phyloP scores from a whole-genome alignment of 2,113 vertebrate species.

The Labeo rohita region DNA sequence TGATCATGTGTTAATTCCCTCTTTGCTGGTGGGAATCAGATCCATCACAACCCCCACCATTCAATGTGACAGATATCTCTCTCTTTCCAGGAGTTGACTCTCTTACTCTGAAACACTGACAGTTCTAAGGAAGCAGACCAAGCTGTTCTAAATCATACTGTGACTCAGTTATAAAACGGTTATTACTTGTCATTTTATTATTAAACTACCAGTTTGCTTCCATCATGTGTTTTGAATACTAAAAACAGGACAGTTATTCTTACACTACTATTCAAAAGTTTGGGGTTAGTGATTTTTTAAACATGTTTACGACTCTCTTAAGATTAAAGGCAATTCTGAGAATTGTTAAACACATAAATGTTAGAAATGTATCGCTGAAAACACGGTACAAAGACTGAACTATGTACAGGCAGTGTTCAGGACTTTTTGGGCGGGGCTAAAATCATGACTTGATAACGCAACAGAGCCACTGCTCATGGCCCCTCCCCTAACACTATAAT shows the following conservation, averaged over 20 bases:
- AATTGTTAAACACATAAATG: too few species aligned
- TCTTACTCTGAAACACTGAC: neutral
- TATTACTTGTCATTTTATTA: neutral
- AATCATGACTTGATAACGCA: too few species aligned
- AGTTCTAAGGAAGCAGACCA: neutral
- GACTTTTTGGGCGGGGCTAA: too few species aligned
- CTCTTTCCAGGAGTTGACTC: constrained; percentile 10
- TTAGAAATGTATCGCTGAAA: too few species aligned
- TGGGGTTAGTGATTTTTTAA: neutral
- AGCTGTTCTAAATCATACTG: neutral
- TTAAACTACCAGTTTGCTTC: neutral
- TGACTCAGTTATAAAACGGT: neutral
- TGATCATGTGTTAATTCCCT: constrained; percentile 37
- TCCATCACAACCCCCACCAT: neutral
- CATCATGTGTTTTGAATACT: neutral
- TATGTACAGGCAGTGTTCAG: too few species aligned
- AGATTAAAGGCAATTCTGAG: too few species aligned
- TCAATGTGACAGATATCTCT: neutral
- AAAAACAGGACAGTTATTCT: neutral
- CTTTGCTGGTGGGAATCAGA: constrained; percentile 36
- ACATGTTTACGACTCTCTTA: too few species aligned
- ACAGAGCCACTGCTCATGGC: too few species aligned
- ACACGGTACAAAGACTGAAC: too few species aligned
- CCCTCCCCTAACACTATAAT: too few species aligned
- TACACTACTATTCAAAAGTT: neutral